Base-by-base conservation (phyloP, 1,140 invertebrate genomes). In the Penaeus vannamei region DNA sequence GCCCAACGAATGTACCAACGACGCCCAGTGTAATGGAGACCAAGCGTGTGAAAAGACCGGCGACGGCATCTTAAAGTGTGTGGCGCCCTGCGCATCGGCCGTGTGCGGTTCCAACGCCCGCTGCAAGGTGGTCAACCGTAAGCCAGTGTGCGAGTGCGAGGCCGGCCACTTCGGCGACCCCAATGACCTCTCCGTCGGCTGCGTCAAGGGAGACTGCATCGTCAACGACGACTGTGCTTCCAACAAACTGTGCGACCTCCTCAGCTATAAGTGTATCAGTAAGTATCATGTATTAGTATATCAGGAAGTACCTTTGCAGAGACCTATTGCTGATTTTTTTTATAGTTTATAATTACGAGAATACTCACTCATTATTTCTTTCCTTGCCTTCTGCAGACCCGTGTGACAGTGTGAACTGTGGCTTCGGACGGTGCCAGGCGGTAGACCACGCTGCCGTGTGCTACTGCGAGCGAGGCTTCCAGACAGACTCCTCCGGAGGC, bases 121-220 rank as follows among this genome's bases (percentile, higher is more conserved):
- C 62, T 93, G 93, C 82, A 90, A 86, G 32, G 95, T 96, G 12
- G 92, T 94, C 80, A 94, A 96, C 90, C 97, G 98, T 92, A 93
- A 94, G 90, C 94, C 95, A 2, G 91, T 95, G 2, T 98, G 97
- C 91, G 91, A 91, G 36, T 98, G 97, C 93, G 96, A 96, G 76
- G 94, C 95, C 85, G 96, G 96, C 26, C 96, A 96, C 92, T 94
- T 97, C 22, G 97, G 97, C 8, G 96, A 98, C 94, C 95, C 97
- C 2, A 94, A 95, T 89, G 95, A 97, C 92, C 91, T 91, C 32
- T 89, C 93, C 93, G 84, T 92, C 83, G 93, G 93, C 53, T 93
- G 93, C 90, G 97, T 93, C 96, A 96, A 94, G 19, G 96, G 97
- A 2, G 97, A 97, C 93, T 98, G 97, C 92, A 93, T 96, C 1